A percentile compares a stretch with the other conserved stretches of the same genome.
Evolutionary conservation across 1,140 invertebrate species (phyloP).

Genomic region (Pseudomyrmex cubaensis): DNA sequence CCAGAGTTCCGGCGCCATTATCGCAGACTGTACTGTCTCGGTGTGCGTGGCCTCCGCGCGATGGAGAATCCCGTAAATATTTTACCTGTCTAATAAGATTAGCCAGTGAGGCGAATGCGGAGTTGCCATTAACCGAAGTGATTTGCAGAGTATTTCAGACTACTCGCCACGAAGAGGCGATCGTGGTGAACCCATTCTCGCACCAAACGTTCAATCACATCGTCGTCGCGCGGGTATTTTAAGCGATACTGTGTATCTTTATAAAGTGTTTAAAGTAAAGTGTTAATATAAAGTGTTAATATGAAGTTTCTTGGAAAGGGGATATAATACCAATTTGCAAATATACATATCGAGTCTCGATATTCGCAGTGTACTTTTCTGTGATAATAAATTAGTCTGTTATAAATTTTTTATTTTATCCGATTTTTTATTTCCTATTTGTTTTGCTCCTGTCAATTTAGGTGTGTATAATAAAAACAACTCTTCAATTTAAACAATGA

Average conservation of each 20-base stretch:
- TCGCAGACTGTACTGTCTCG: background rate
- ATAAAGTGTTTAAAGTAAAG: background rate
- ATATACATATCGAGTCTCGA: background rate
- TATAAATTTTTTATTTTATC: no score
- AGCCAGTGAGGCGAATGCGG: background rate
- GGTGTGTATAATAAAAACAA: background rate
- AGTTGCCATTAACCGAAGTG: slow-evolving; percentile 39
- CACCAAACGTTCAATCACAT: background rate
- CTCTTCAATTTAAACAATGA: slow-evolving; percentile 7
- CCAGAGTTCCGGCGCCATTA: slow-evolving; percentile 29
- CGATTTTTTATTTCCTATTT: background rate
- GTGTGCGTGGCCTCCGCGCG: background rate
- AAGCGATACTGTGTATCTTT: background rate
- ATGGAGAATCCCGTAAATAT: slow-evolving; percentile 48
- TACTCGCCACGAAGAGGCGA: background rate
- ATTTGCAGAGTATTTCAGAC: slow-evolving; percentile 24
- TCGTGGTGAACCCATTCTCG: background rate
- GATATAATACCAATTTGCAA: background rate
- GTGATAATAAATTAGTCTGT: background rate
- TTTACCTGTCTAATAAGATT: slow-evolving; percentile 54
- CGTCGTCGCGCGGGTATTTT: background rate
- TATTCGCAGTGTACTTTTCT: background rate
- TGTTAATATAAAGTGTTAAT: no score
- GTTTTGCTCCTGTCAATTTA: background rate
- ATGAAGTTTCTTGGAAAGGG: no score